These are phyloP conservation scores for Xenopus petersii DNA, from an alignment of 2,797 vertebrate species.

Conservation along the genomic window DNA sequence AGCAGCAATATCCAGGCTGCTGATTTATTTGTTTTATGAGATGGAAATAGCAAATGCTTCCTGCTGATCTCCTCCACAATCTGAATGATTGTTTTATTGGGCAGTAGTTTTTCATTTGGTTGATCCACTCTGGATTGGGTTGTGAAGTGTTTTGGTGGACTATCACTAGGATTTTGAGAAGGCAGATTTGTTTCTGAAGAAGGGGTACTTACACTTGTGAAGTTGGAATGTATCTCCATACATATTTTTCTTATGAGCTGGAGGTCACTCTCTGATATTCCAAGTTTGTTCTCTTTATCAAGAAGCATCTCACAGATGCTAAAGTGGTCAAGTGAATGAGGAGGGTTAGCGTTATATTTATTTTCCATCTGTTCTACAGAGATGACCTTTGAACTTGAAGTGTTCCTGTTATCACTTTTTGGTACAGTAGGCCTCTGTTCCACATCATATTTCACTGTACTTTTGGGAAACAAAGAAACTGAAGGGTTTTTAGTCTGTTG, in stretches of 20 bases:
- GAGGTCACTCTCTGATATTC: conserved; percentile 19
- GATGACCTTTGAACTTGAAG: neutral
- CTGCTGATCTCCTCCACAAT: conserved; percentile 35
- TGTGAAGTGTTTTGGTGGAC: neutral
- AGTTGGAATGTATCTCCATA: conserved; percentile 15
- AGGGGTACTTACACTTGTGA: conserved; percentile 22
- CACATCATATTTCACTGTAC: neutral
- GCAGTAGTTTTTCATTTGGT: neutral
- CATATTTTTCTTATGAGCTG: conserved; percentile 20
- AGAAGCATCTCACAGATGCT: conserved; percentile 32
- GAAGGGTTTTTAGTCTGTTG: neutral
- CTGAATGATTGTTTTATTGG: conserved; percentile 23
- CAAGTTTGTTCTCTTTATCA: conserved; percentile 24
- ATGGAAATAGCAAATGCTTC: conserved; percentile 9
- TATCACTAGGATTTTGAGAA: neutral
- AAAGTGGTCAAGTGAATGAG: neutral
- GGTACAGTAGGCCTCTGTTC: neutral
- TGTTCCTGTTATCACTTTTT: neutral
- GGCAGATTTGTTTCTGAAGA: conserved; percentile 10
- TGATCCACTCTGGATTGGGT: neutral
- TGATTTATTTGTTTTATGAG: conserved; percentile 4
- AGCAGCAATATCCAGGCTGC: conserved; percentile 31
- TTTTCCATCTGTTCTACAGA: conserved; percentile 11
- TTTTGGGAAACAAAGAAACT: conserved; percentile 2
- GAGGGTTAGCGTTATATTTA: conserved; percentile 8